Conservation (phyloP, 1,140 invertebrate genomes). For the Aricia agestis region DNA sequence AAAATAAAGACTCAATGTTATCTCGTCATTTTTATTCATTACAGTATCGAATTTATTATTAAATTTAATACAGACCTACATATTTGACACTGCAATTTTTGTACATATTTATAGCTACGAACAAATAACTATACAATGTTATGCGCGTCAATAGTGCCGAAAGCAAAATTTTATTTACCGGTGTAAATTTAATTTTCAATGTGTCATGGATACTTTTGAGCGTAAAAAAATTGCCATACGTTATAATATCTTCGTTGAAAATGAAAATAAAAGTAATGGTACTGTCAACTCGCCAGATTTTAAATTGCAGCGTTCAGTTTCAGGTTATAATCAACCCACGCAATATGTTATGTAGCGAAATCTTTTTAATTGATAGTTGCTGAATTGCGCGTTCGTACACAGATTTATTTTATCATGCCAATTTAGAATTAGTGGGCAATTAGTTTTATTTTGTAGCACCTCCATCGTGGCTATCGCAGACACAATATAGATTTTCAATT, state of each 20-base stretch:
- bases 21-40: too few species aligned
- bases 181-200: neutral
- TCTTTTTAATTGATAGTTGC: neutral
- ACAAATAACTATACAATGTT: neutral
- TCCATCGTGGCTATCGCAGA: too few species aligned
- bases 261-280: constrained; percentile 14
- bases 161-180: constrained; percentile 3
- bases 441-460: too few species aligned
- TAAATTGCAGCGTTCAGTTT: constrained; percentile 11
- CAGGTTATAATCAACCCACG: constrained; percentile 5
- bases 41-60: too few species aligned
- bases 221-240: neutral
- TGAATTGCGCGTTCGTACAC: neutral
- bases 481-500: too few species aligned
- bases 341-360: neutral
- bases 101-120: neutral
- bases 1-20: too few species aligned
- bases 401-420: neutral
- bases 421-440: neutral
- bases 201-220: constrained; percentile 1
- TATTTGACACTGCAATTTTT: neutral
- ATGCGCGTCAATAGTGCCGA: neutral
- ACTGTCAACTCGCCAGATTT: constrained; percentile 3
- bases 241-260: constrained; percentile 3
- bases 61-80: neutral